phyloP scores from a whole-genome alignment of 2,113 vertebrate species.

The Bos taurus region ARS-UCD2.0 NC_037330.1:57255001-57255500 shows the following conservation, averaged over 20 bases:
- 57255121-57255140: not conserved
- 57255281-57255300: not conserved
- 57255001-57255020: not conserved
- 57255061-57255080: not conserved
- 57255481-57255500: not conserved
- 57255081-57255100: not conserved
- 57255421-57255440: not conserved
- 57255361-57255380: not conserved
- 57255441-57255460: not conserved
- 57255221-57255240: not conserved
- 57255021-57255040: not conserved
- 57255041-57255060: not conserved
- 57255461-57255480: not conserved
- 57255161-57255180: not conserved
- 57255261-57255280: not conserved
- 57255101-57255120: not conserved
- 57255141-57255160: not conserved
- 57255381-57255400: not conserved
- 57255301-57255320: not conserved
- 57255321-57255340: fast-evolving
- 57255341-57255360: not conserved
- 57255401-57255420: not conserved
- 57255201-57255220: not conserved
- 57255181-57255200: not conserved
- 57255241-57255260: not conserved